These are phyloP conservation scores for Goniozus legneri DNA, from an alignment of 1,140 invertebrate genomes.

Conservation along the genomic window DNA sequence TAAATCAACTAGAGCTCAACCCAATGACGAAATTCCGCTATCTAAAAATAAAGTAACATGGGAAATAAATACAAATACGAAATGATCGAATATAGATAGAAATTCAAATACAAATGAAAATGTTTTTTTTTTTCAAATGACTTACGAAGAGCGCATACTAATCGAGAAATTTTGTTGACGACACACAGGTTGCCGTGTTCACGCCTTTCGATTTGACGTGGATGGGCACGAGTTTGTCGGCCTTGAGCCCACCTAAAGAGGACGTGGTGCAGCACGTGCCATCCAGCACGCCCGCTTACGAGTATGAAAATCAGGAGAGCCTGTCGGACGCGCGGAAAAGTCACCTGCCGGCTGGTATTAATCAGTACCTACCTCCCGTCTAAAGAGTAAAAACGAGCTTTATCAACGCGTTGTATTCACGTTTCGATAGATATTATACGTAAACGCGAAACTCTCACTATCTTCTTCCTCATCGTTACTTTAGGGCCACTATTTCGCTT, in stretches of 20 bases:
- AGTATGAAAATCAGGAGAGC: neutral
- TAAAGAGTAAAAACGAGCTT: slow-evolving; percentile 15
- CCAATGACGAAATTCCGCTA: too few species aligned
- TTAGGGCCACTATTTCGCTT: too few species aligned
- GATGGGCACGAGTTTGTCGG: slow-evolving; percentile 27
- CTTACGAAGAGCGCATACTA: too few species aligned
- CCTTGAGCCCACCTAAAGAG: slow-evolving; percentile 1
- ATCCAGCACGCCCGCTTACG: neutral
- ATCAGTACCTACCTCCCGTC: slow-evolving; percentile 47
- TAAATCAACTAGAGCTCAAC: neutral
- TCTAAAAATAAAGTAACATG: too few species aligned
- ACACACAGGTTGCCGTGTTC: slow-evolving; percentile 42
- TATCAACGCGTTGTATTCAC: too few species aligned
- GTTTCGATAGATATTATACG: too few species aligned
- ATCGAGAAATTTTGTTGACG: too few species aligned
- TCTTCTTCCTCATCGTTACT: too few species aligned
- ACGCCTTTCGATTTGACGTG: slow-evolving; percentile 42
- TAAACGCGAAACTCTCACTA: too few species aligned
- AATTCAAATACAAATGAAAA: neutral
- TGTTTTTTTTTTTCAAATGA: slow-evolving; percentile 2
- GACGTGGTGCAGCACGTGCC: neutral
- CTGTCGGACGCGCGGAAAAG: slow-evolving; percentile 41
- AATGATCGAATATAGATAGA: too few species aligned
- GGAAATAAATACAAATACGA: too few species aligned
- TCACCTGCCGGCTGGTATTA: slow-evolving; percentile 28